Evolutionary conservation across 2,888 invertebrate genomes (phyloP).

Genomic region (Cenopis cana): DNA sequence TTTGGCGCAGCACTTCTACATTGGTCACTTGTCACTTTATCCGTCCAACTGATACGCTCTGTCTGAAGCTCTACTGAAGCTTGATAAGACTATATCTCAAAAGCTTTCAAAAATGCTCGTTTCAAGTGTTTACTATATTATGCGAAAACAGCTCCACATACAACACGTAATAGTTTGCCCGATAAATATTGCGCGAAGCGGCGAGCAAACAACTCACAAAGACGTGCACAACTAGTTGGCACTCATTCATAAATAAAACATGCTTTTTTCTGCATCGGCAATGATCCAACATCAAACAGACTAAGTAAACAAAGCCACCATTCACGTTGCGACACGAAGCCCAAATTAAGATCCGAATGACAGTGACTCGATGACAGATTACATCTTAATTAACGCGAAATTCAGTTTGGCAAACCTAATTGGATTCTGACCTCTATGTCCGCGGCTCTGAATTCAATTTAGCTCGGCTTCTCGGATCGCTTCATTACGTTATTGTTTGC

Average conservation of each 20-base stretch:
- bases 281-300: conserved; percentile 48
- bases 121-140: conserved; percentile 22
- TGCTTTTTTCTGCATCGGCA: conserved; percentile 54
- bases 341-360: conserved; percentile 40
- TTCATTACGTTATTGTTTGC: conserved; percentile 40
- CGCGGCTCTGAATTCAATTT: conserved; percentile 19
- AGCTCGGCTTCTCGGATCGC: conserved; percentile 5
- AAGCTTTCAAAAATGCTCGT: background rate
- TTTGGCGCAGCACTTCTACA: too few relatives aligned
- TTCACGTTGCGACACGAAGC: conserved; percentile 38
- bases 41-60: too few relatives aligned
- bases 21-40: too few relatives aligned
- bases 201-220: conserved; percentile 29
- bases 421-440: conserved; percentile 31
- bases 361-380: conserved; percentile 45
- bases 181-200: conserved; percentile 36
- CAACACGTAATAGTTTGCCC: conserved; percentile 31
- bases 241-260: conserved; percentile 59
- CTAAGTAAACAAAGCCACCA: conserved; percentile 48
- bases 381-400: conserved; percentile 43
- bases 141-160: conserved; percentile 31
- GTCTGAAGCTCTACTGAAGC: too few relatives aligned
- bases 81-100: too few relatives aligned
- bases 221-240: conserved; percentile 53
- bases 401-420: conserved; percentile 21